Conservation (phyloP, 2,113 vertebrate genomes). For the Mesitornis unicolor region DNA sequence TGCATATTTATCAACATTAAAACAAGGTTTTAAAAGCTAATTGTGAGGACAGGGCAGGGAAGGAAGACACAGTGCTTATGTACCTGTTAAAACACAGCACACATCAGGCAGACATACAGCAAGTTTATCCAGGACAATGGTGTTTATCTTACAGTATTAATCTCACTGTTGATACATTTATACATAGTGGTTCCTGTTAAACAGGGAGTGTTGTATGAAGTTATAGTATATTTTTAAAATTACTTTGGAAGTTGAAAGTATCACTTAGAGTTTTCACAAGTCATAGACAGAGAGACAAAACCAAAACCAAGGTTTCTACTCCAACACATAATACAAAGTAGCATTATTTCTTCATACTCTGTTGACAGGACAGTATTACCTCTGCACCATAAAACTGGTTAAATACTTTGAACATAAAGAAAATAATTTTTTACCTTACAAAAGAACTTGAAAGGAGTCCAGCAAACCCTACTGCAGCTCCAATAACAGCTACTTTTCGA, state of each 20-base stretch:
- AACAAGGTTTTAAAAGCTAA: not conserved
- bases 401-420: not conserved
- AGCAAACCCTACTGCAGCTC: constrained; percentile 85
- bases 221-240: not conserved
- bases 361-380: not conserved
- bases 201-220: not conserved
- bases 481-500: constrained; percentile 84
- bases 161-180: not conserved
- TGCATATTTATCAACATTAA: not conserved
- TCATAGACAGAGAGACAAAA: not conserved
- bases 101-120: not conserved
- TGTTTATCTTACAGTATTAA: not conserved
- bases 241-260: not conserved
- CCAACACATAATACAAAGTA: not conserved
- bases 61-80: not conserved
- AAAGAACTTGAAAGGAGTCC: constrained; percentile 94
- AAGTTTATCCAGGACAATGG: not conserved
- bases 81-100: not conserved
- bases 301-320: not conserved
- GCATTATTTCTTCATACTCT: not conserved
- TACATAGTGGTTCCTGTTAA: not conserved
- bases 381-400: not conserved
- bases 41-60: not conserved
- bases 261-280: not conserved
- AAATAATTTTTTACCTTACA: constrained; percentile 80